These are phyloP conservation scores for Adelognathus sp. DNA, from an alignment of 2,888 invertebrate genomes.

Conservation along the genomic window DNA sequence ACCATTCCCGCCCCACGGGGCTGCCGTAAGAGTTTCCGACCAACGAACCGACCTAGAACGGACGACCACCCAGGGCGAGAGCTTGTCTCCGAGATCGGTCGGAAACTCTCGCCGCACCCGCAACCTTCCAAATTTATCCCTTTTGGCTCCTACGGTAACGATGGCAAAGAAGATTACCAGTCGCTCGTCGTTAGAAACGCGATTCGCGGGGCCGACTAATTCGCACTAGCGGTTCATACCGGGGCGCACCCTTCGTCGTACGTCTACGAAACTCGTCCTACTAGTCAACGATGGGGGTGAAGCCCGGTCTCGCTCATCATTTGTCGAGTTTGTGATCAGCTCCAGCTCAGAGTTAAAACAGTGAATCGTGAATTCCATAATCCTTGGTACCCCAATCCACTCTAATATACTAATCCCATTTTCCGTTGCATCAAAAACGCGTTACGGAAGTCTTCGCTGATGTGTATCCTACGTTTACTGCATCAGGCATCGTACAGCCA, in stretches of 20 bases:
- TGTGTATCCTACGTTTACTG: not conserved
- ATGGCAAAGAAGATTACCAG: conserved; percentile 53
- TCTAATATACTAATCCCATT: conserved; percentile 23
- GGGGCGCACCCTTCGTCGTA: not conserved
- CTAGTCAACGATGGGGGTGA: conserved; percentile 31
- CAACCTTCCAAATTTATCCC: not conserved
- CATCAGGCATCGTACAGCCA: not conserved
- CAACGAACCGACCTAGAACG: conserved; percentile 43
- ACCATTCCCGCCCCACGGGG: conserved; percentile 50
- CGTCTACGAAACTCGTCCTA: conserved; percentile 31
- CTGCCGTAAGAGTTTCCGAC: conserved; percentile 25
- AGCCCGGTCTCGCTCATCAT: not conserved
- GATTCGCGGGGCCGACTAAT: conserved; percentile 47
- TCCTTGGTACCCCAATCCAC: not conserved
- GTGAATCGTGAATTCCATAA: not conserved
- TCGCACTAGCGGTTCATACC: conserved; percentile 18
- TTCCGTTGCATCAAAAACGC: conserved; percentile 18
- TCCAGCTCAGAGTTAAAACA: not conserved
- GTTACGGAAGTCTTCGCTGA: not conserved
- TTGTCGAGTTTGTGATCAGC: not conserved
- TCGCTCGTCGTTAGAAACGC: conserved; percentile 50
- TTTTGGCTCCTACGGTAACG: conserved; percentile 33
- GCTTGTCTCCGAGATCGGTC: conserved; percentile 14
- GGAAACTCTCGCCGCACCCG: conserved; percentile 21
- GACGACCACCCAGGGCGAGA: conserved; percentile 55